Evolutionary conservation across 2,888 invertebrate genomes (phyloP).

Genomic region (Tipula confusa): DNA sequence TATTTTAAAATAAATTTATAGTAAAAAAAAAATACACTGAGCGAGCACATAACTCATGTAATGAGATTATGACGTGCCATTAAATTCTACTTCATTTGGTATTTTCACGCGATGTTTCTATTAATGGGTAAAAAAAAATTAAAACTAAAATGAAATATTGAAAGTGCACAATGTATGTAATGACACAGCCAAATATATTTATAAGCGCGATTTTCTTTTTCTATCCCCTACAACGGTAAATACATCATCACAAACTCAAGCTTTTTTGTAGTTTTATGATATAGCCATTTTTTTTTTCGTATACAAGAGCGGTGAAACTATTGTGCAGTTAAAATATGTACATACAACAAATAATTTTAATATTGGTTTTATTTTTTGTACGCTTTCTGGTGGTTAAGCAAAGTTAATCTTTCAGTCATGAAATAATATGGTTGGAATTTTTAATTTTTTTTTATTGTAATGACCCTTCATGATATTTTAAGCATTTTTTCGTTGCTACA

Average conservation of each 20-base stretch:
- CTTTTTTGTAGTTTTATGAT: background rate
- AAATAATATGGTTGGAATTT: background rate
- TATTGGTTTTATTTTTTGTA: background rate
- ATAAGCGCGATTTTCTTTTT: background rate
- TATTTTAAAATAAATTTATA: background rate
- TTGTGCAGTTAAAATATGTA: background rate
- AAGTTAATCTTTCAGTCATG: slow-evolving; percentile 6
- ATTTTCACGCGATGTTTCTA: background rate
- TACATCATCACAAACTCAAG: background rate
- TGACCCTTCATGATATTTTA: background rate
- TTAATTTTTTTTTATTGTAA: background rate
- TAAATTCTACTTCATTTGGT: background rate
- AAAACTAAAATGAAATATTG: background rate
- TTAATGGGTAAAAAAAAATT: background rate
- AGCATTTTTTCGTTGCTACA: background rate
- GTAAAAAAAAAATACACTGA: background rate
- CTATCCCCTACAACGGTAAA: background rate
- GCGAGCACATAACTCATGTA: background rate
- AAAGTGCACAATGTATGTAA: background rate
- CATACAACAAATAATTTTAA: background rate
- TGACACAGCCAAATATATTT: slow-evolving; percentile 3
- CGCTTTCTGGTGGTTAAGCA: background rate
- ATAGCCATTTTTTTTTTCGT: background rate
- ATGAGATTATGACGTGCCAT: slow-evolving; percentile 12
- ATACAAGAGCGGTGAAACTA: background rate